Base-by-base conservation (phyloP, 1,140 invertebrate genomes). In the Formica exsecta region DNA sequence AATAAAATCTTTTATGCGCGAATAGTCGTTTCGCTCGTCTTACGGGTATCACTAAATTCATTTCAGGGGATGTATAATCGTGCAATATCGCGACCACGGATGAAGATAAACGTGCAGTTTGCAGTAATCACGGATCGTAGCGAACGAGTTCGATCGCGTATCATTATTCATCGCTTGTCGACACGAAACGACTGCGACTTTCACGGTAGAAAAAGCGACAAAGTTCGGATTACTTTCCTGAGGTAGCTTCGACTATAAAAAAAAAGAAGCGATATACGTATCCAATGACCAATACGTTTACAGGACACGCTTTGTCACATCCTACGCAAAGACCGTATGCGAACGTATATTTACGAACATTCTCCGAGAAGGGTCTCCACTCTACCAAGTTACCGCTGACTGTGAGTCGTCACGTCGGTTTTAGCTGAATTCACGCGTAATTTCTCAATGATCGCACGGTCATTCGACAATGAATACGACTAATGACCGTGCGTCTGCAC, bases 341-440 rank as follows among this genome's bases (percentile, higher is more conserved):
- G 59, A 85, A 71, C 64, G 44, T 87, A 89, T 86, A 85, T 86
- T 86, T 83, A 88, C 87, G 87, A 92, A 91, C 89, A 94, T 93
- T 87, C 92, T 94, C 92, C 91, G 92, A 51, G 48, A 94, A 93
- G 93, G 93, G 93, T 94, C 93, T 94, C 92, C 94, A 94, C 94
- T 94, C 79, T 93, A 92, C 90, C 89, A 87, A 89, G 79, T 77
- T 81, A 87, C 74, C 79, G 77, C 85, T 75, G 68, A 74, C 83
- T 61, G 74, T 85, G 79, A 86, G 76, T 71, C 77, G 65, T 90
- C 86, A 88, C 86, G 66, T 87, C 75, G 75, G 81, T 86, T 70
- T 79, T 86, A 86, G 77, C 65, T 61, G 61, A 88, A 88, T 51
- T 51, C 16, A 19, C 65, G 89, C 87, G 88, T 86, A 85, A 90